Evolutionary conservation across 2,797 vertebrate species (phyloP).

Genomic region (Rhinophrynus dorsalis): DNA sequence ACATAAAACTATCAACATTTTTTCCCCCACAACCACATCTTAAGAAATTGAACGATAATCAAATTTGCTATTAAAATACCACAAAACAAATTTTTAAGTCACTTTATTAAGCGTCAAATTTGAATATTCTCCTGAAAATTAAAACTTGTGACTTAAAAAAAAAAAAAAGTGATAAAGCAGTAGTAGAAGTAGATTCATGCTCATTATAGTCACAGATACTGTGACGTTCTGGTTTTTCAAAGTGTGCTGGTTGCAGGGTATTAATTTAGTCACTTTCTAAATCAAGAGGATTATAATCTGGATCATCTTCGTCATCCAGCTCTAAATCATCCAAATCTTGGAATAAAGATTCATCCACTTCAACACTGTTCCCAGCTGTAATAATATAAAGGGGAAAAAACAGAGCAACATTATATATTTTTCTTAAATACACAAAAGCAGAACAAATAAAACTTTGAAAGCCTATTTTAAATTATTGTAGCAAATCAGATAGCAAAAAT

Average conservation of each 20-base stretch:
- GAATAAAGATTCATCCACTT: constrained; percentile 96
- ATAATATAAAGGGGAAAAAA: constrained; percentile 42
- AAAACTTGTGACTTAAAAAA: constrained; percentile 58
- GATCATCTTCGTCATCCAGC: constrained; percentile 88
- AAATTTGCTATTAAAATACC: no score
- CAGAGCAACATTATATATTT: no score
- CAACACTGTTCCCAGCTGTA: constrained; percentile 90
- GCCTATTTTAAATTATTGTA: no score
- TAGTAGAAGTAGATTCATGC: constrained; percentile 33
- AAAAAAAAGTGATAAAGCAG: constrained; percentile 47
- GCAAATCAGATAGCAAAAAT: no score
- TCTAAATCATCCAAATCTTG: constrained; percentile 97
- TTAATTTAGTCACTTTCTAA: constrained; percentile 87
- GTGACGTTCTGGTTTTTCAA: constrained; percentile 53
- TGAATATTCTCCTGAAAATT: constrained; percentile 69
- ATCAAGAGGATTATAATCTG: constrained; percentile 85
- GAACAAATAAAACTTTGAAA: no score
- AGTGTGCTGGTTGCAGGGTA: constrained; percentile 48
- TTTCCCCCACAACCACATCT: no score
- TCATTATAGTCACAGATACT: constrained; percentile 68
- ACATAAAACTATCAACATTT: no score
- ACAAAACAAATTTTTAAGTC: constrained; percentile 49
- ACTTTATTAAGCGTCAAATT: constrained; percentile 71
- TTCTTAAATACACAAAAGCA: neutral
- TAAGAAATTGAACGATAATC: no score